Percentiles rank a stretch among this genome's conserved stretches.
phyloP scores from a whole-genome alignment of 2,888 invertebrate species.

The Drosophila tripunctata region DNA sequence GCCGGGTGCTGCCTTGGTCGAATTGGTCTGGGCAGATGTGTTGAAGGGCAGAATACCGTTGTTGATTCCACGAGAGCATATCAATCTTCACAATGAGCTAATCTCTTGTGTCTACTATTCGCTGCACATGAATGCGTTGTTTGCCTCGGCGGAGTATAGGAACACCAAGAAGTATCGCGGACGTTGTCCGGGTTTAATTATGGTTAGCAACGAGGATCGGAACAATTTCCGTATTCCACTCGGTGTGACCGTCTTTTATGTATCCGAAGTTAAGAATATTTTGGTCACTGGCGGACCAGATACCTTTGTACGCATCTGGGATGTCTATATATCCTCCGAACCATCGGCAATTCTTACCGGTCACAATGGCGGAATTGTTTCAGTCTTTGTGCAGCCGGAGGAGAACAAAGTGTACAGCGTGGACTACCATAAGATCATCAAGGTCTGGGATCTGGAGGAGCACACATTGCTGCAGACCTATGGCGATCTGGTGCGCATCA shows the following conservation, averaged over 20 bases:
- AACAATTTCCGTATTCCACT: slow-evolving; percentile 79
- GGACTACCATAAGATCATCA: slow-evolving; percentile 89
- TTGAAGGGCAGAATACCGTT: slow-evolving; percentile 85
- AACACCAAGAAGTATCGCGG: slow-evolving; percentile 81
- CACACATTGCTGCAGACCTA: slow-evolving; percentile 89
- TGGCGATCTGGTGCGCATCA: slow-evolving; percentile 87
- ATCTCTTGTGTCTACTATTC: slow-evolving; percentile 90
- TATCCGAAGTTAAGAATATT: slow-evolving; percentile 86
- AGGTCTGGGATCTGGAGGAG: slow-evolving; percentile 90
- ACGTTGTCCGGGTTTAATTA: slow-evolving; percentile 79
- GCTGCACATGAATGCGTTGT: slow-evolving; percentile 87
- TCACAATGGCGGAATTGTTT: slow-evolving; percentile 89
- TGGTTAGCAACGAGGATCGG: slow-evolving; percentile 72
- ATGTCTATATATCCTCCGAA: slow-evolving; percentile 89
- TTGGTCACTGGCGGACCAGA: slow-evolving; percentile 91
- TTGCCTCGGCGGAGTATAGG: slow-evolving; percentile 88
- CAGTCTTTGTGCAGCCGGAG: slow-evolving; percentile 88
- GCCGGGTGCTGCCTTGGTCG: slow-evolving; percentile 86
- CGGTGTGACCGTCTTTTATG: slow-evolving; percentile 87
- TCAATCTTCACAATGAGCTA: slow-evolving; percentile 88
- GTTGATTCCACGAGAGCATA: slow-evolving; percentile 86
- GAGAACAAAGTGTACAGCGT: slow-evolving; percentile 89
- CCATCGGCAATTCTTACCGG: slow-evolving; percentile 88
- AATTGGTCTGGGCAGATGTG: slow-evolving; percentile 86
- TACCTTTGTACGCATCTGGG: slow-evolving; percentile 91